Conservation (phyloP, 2,113 vertebrate species). For the Corynorhinus townsendii region DNA sequence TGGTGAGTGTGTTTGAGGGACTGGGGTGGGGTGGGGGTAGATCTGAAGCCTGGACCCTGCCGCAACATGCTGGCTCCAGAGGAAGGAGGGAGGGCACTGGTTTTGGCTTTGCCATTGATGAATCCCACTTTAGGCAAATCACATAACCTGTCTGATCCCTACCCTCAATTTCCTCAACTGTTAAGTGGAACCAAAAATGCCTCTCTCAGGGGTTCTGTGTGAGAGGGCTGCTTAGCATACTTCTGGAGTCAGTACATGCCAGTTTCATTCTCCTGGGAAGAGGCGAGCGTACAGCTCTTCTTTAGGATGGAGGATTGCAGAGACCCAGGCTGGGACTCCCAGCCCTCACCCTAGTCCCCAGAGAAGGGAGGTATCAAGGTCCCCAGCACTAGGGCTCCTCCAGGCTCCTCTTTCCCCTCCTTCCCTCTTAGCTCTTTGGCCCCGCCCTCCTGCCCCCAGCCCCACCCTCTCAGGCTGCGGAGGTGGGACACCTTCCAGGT, state of each 20-base stretch:
- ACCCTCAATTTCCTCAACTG: not conserved
- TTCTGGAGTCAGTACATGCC: not conserved
- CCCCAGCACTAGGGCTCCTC: not conserved
- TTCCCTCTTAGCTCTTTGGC: rapidly evolving
- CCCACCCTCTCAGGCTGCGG: not conserved
- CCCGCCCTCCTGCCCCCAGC: not conserved
- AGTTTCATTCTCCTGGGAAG: not conserved
- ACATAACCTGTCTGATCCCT: not conserved
- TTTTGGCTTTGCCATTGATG: not conserved
- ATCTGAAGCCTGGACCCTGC: not conserved
- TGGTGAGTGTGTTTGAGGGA: slow-evolving; percentile 79
- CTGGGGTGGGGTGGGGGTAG: not conserved
- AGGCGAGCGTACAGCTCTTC: not conserved
- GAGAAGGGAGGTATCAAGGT: too few species aligned
- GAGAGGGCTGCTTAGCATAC: not conserved
- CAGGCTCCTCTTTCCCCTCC: not conserved
- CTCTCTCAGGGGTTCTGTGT: not conserved
- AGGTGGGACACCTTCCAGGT: not conserved
- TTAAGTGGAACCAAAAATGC: not conserved
- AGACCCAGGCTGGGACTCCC: not conserved
- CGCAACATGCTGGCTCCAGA: not conserved
- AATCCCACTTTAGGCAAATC: not conserved
- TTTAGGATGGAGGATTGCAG: not conserved
- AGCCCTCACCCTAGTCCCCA: not conserved
- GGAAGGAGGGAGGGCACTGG: not conserved